Conservation (phyloP, 2,888 invertebrate genomes). For the Tachina lurida region DNA sequence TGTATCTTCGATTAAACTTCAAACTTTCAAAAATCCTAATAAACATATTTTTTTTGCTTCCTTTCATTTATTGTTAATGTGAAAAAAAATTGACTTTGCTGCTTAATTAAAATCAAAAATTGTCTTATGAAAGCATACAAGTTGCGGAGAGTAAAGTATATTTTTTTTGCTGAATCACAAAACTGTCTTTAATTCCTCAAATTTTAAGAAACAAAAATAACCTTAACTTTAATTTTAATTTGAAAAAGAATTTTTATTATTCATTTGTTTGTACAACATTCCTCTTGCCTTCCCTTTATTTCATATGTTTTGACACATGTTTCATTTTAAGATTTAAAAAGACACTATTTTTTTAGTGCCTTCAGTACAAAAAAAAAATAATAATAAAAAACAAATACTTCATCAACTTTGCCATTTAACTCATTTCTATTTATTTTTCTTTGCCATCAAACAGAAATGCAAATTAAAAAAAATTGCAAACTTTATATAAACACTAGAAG, state of each 20-base stretch:
- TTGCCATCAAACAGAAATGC: conserved; percentile 19
- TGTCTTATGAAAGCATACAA: no score
- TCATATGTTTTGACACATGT: neutral
- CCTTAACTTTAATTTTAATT: neutral
- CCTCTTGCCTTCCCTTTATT: no score
- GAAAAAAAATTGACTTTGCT: no score
- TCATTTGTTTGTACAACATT: neutral
- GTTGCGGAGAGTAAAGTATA: no score
- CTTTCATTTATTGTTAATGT: no score
- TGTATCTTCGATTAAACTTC: no score
- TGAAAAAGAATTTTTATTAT: neutral
- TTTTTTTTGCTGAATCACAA: no score
- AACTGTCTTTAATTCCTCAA: no score
- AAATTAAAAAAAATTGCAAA: conserved; percentile 1
- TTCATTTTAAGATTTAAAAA: conserved; percentile 2
- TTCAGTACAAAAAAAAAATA: conserved; percentile 1
- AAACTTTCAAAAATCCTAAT: no score
- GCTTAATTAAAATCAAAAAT: no score
- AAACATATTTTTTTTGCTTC: no score
- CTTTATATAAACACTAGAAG: neutral
- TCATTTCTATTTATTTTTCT: conserved; percentile 5
- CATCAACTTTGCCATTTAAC: conserved; percentile 8
- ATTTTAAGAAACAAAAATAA: no score
- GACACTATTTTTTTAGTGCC: conserved; percentile 9
- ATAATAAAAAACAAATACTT: conserved; percentile 43